These are phyloP conservation scores for Chionodraco myersi DNA, from an alignment of 2,113 vertebrate species.

Conservation along the genomic window DNA sequence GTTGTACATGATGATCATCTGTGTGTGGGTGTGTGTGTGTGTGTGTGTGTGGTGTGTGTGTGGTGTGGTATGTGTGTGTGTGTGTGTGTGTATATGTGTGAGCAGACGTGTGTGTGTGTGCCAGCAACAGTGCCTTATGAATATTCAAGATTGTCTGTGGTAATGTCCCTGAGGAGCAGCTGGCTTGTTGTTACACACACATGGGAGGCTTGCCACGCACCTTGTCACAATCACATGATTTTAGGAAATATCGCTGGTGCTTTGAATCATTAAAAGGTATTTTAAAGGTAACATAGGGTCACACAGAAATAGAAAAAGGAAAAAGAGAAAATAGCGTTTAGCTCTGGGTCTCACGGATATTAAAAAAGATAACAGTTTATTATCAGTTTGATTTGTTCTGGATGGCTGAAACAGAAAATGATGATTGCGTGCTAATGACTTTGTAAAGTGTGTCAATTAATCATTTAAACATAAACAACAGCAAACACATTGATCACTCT, in stretches of 20 bases:
- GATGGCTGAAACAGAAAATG: conserved; percentile 52
- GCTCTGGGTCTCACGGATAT: conserved; percentile 17
- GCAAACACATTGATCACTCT: conserved; percentile 33
- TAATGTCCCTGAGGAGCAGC: conserved; percentile 69
- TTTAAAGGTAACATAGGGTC: conserved; percentile 31
- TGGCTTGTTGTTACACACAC: conserved; percentile 62
- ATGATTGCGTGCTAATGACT: conserved; percentile 63
- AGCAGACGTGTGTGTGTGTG: not conserved
- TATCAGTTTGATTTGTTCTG: conserved; percentile 61
- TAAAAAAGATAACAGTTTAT: conserved; percentile 30
- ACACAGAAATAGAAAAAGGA: not conserved
- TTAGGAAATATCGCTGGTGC: conserved; percentile 34
- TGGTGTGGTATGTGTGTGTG: conserved; percentile 23
- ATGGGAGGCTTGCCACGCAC: conserved; percentile 32
- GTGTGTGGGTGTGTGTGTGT: conserved; percentile 23
- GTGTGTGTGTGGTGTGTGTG: conserved; percentile 9
- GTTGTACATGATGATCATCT: conserved; percentile 61
- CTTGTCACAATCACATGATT: conserved; percentile 45
- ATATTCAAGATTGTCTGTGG: conserved; percentile 69
- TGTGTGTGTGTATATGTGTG: conserved; percentile 7
- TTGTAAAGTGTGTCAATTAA: conserved; percentile 62
- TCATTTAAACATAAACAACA: conserved; percentile 53
- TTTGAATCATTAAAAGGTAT: conserved; percentile 12
- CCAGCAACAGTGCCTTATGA: conserved; percentile 60
- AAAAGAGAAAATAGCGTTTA: not conserved